These are phyloP conservation scores for Tethea ocularis DNA, from an alignment of 2,888 invertebrate genomes.

Conservation along the genomic window DNA sequence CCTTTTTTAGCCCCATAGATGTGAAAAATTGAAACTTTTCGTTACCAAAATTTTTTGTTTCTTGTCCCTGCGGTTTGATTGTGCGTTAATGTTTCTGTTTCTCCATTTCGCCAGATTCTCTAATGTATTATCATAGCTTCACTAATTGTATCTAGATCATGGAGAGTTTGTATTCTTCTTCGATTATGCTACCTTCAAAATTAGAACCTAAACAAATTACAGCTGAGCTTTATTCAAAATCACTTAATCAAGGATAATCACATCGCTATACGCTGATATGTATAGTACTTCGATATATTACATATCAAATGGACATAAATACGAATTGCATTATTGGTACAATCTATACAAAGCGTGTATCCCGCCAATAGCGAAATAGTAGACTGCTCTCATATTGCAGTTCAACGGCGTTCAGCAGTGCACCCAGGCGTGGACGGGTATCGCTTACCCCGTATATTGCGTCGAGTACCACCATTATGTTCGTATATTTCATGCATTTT, in stretches of 20 bases:
- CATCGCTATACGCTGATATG: neutral
- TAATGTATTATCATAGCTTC: too few species aligned
- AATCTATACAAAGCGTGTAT: too few species aligned
- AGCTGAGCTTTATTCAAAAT: neutral
- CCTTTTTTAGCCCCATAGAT: too few species aligned
- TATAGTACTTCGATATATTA: neutral
- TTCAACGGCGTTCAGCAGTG: neutral
- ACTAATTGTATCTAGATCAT: too few species aligned
- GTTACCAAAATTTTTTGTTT: too few species aligned
- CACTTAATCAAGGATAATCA: neutral
- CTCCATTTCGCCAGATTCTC: too few species aligned
- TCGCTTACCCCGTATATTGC: neutral
- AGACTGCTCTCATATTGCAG: neutral
- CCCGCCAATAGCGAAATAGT: neutral
- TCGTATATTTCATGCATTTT: neutral
- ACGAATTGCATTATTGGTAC: neutral
- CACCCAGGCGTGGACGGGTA: slow-evolving; percentile 7
- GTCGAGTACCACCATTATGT: neutral
- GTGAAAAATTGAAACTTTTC: too few species aligned
- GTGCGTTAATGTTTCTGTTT: too few species aligned
- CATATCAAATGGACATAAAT: neutral
- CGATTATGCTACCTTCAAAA: too few species aligned
- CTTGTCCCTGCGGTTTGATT: too few species aligned
- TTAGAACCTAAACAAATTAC: neutral
- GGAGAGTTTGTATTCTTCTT: neutral